Percentiles rank a stretch among this genome's conserved stretches.
phyloP scores from a whole-genome alignment of 1,140 invertebrate species.

The Hycleus cichorii region DNA sequence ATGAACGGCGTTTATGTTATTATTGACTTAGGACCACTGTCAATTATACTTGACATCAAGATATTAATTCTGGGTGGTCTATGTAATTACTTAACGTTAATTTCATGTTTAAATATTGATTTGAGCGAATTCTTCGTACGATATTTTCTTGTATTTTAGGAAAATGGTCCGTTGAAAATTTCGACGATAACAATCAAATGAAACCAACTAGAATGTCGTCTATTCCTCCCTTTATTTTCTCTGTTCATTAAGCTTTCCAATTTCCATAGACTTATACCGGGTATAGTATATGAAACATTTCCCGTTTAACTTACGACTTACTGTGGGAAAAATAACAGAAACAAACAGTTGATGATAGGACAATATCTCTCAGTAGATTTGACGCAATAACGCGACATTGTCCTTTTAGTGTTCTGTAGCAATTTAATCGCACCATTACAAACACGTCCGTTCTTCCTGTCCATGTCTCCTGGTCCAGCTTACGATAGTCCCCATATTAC shows the following conservation, averaged over 20 bases:
- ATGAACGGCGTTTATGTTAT: conserved; percentile 1
- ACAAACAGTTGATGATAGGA: conserved; percentile 12
- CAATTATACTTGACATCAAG: no score
- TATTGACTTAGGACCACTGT: conserved; percentile 13
- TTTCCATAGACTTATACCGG: conserved; percentile 2
- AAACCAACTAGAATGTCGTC: conserved; percentile 1
- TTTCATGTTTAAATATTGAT: no score
- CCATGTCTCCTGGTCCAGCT: conserved; percentile 20
- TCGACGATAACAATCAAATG: conserved; percentile 2
- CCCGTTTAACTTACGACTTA: no score
- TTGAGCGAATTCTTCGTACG: no score
- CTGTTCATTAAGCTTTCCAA: conserved; percentile 12
- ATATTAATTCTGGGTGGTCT: no score
- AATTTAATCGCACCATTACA: conserved; percentile 24
- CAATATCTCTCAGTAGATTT: conserved; percentile 18
- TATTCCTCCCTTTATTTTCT: not conserved
- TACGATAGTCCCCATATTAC: conserved; percentile 19
- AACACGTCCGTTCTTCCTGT: conserved; percentile 23
- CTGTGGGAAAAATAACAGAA: conserved; percentile 15
- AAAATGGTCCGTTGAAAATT: no score
- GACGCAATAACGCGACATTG: conserved; percentile 21
- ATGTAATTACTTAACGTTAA: no score
- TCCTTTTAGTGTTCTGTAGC: conserved; percentile 20
- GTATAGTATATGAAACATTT: no score
- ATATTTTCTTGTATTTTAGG: no score